Evolutionary conservation across 1,140 invertebrate species (phyloP).

Genomic region (Heliconius eleuchia): DNA sequence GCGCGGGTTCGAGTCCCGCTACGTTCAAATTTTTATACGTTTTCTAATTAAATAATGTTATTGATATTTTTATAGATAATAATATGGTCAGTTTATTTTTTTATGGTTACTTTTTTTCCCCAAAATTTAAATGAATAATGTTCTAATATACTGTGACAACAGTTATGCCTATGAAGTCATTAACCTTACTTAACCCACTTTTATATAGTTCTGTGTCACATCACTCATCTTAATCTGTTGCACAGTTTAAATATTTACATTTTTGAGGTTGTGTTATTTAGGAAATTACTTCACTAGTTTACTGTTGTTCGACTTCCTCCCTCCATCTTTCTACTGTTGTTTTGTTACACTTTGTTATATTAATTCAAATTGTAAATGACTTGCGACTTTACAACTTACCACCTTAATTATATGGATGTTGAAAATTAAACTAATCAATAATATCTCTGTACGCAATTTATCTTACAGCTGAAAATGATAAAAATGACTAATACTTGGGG

Average conservation of each 20-base stretch:
- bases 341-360: too few species aligned
- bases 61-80: background rate
- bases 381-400: too few species aligned
- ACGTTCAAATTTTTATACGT: too few species aligned
- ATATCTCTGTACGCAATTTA: background rate
- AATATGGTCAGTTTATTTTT: too few species aligned
- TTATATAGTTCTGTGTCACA: background rate
- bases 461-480: background rate
- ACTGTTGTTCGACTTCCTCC: too few species aligned
- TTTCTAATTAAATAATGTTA: background rate
- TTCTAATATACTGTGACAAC: background rate
- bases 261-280: background rate
- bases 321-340: too few species aligned
- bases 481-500: background rate
- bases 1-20: too few species aligned
- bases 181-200: slow-evolving; percentile 13
- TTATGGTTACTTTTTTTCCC: background rate
- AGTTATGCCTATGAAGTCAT: slow-evolving; percentile 11
- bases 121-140: background rate
- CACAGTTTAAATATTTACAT: background rate
- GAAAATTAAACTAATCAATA: too few species aligned
- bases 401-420: too few species aligned
- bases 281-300: background rate
- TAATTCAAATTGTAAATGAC: too few species aligned
- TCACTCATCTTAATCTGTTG: slow-evolving; percentile 14